Evolutionary conservation across 2,888 invertebrate genomes (phyloP), one percentile per base, ranked within the genome.

Genomic region (Synergus itoensis): DNA sequence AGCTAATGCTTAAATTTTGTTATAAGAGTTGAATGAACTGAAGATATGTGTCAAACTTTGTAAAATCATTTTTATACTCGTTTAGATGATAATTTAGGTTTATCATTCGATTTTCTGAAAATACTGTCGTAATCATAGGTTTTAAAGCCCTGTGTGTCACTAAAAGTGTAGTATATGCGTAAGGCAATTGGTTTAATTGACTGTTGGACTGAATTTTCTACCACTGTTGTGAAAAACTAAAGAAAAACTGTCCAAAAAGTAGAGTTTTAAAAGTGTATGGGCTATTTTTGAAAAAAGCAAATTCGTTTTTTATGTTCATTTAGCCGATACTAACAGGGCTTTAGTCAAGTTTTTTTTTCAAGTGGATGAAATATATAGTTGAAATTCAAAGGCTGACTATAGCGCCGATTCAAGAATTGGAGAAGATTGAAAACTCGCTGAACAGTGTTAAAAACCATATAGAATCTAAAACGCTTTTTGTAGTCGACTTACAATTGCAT

Each of bases 41-140:
- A 69, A 69, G 16, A 69, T 40, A 69, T 48, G 69, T 69, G 69
- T 69, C 69, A 69, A 69, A 69, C 45, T 69, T 48, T 48, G 28
- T 69, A 28, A 45, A 69, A 48, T 48, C 69, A 16, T 69, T 69
- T 69, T 69, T 69, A 64, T 36, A 64, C 16, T 14, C 64, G n/a
- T 64, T 57, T 9, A 18, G 57, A 57, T n/a, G 18, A 57, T n/a
- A 57, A 57, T 57, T 57, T 57, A 57, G 57, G 11, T 57, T 57
- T 69, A 48, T 16, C 11, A 16, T 48, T 16, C 16, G n/a, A 69
- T 45, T 67, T 67, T 67, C 40, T 28, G 36, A 65, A 65, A 65
- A 48, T 48, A 65, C 64, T 40, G 40, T 41, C 64, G n/a, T n/a
- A 65, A 43, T 18, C 9, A n/a, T 43, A 63, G 41, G 40, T 41